Percentiles rank a stretch among this genome's conserved stretches.
Conservation (phyloP, 1,140 invertebrate species). For the Pentalonia nigronervosa region DNA sequence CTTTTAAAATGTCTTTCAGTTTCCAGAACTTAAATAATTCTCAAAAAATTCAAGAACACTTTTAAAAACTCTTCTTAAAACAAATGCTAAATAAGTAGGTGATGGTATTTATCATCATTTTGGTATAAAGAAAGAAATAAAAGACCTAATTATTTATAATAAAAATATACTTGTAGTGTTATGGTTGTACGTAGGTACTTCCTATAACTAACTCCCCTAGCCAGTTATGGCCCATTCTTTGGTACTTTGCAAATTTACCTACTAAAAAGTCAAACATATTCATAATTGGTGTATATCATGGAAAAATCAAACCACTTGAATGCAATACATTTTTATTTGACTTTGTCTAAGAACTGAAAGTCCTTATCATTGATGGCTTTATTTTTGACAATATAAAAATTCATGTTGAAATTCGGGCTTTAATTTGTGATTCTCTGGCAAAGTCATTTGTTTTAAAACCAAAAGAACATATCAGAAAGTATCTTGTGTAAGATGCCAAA, state of each 20-base stretch:
- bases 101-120: no score
- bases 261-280: neutral
- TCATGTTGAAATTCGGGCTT: neutral
- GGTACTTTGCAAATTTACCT: neutral
- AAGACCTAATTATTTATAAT: no score
- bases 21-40: neutral
- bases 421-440: neutral
- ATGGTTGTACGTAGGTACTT: neutral
- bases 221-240: constrained; percentile 27
- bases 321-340: neutral
- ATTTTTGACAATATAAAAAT: neutral
- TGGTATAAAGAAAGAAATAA: no score
- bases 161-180: neutral
- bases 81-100: no score
- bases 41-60: neutral
- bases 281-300: constrained; percentile 14
- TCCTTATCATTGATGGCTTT: neutral
- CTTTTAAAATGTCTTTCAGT: neutral
- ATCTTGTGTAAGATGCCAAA: neutral
- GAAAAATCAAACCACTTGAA: neutral
- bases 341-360: neutral
- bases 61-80: no score
- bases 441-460: constrained; percentile 12
- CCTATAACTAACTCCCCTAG: neutral
- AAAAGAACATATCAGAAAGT: neutral